Evolutionary conservation across 1,140 invertebrate species (phyloP).

Genomic region (Scylla paramamosain): DNA sequence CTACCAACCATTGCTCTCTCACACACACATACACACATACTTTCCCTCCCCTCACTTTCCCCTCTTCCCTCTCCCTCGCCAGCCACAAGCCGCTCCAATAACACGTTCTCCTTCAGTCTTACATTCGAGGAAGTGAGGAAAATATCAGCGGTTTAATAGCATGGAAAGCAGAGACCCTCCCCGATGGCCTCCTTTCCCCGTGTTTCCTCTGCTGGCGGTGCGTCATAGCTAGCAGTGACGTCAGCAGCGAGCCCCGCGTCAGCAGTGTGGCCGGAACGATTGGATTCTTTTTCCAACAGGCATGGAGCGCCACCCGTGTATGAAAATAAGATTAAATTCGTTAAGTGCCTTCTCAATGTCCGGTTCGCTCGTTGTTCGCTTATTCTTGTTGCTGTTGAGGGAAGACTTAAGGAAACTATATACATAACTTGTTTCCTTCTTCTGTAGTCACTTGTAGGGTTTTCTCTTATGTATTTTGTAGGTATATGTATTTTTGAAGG

Average conservation of each 20-base stretch:
- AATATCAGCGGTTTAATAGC: conserved; percentile 23
- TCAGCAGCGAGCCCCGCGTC: neutral
- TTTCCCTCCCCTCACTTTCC: neutral
- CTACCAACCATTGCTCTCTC: neutral
- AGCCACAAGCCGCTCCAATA: neutral
- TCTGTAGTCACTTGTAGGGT: too few species aligned
- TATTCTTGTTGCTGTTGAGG: neutral
- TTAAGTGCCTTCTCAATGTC: neutral
- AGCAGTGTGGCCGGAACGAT: neutral
- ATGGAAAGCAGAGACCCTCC: neutral
- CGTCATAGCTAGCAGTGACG: neutral
- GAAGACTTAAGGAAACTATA: neutral
- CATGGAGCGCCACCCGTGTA: conserved; percentile 11
- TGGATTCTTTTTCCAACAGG: neutral
- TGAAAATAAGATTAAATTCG: conserved; percentile 42
- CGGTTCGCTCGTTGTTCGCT: neutral
- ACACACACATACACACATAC: neutral
- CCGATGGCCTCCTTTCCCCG: neutral
- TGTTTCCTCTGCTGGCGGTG: neutral
- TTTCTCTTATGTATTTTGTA: too few species aligned
- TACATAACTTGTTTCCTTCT: too few species aligned
- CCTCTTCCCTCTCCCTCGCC: neutral
- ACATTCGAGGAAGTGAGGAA: neutral
- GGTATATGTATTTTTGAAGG: too few species aligned
- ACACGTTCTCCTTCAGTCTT: neutral